Conservation (phyloP, 2,113 vertebrate genomes). For the Pollimyrus isidori region DNA sequence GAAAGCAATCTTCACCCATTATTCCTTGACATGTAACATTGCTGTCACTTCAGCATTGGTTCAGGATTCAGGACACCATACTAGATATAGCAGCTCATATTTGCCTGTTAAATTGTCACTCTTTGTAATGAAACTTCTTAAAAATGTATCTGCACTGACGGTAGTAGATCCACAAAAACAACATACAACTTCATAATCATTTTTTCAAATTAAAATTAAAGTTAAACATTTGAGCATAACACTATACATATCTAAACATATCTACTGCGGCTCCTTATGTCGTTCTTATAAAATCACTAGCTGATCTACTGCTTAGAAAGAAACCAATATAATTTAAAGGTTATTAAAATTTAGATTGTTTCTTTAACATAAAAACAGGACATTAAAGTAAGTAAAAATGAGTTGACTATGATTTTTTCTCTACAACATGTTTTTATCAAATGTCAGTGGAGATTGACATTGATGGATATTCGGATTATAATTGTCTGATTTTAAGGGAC, state of each 20-base stretch:
- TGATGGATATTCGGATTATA: constrained; percentile 58
- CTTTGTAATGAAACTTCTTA: constrained; percentile 34
- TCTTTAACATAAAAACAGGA: constrained; percentile 1
- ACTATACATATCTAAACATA: not conserved
- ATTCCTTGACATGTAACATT: not conserved
- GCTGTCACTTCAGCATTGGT: not conserved
- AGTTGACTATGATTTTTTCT: constrained; percentile 26
- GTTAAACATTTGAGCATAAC: constrained; percentile 15
- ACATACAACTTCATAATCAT: constrained; percentile 34
- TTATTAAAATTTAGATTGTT: constrained; percentile 14
- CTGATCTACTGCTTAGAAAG: not conserved
- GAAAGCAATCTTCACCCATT: not conserved
- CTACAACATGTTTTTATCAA: constrained; percentile 13
- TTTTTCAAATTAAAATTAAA: not conserved
- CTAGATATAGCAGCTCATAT: constrained; percentile 41
- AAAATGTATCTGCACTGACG: constrained; percentile 34
- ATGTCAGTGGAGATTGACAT: constrained; percentile 32
- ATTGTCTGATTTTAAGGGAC: constrained; percentile 53
- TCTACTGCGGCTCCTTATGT: constrained; percentile 19
- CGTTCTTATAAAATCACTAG: constrained; percentile 29
- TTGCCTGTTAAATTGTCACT: constrained; percentile 50
- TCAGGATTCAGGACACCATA: constrained; percentile 31
- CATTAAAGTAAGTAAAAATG: constrained; percentile 2
- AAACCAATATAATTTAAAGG: constrained; percentile 43
- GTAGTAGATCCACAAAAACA: constrained; percentile 42